Evolutionary conservation across 2,113 vertebrate species (phyloP), one percentile per base, ranked within the genome.

Genomic region (Uropsilus gracilis): DNA sequence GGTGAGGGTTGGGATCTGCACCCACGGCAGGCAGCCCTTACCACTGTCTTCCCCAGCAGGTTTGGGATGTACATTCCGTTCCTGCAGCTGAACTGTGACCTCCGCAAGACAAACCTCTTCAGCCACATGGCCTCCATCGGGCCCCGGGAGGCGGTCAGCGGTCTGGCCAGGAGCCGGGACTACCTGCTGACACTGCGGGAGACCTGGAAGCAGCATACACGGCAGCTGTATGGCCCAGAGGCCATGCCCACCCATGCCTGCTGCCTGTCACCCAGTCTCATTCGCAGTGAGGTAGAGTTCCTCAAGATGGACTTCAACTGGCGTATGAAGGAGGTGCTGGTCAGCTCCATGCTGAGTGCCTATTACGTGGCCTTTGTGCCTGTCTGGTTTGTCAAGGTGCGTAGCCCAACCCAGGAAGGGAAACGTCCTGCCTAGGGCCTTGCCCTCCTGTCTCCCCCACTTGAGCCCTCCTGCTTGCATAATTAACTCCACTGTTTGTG

Each of bases 31-130:
- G 0, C 72, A 93, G 30, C 48, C 66, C 90, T 84, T 82, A 88
- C 46, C 48, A 42, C 5, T 77, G 13, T 94, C 37, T 90, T 82
- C 90, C 22, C 20, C 81, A 13, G 81, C 98, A 99, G 99, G 94
- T 99, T 99, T 75, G 99, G 99, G 84, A 99, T 99, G 99, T 99
- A 99, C 97, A 99, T 99, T 97, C 99, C 99, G 4, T 99, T 99
- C 98, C 99, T 99, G 44, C 99, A 99, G 80, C 98, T 99, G 86
- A 99, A 98, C 98, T 99, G 99, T 63, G 99, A 99, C 98, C 96
- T 99, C 0, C 98, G 99, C 1, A 99, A 99, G 81, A 97, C 98
- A 0, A 98, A 98, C 59, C 98, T 99, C 24, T 98, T 99, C 63
- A 98, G 99, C 72, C 99, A 99, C 30, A 98, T 99, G 59, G 94